These are phyloP conservation scores for Tokudaia muenninki DNA, from an alignment of 2,797 vertebrate genomes.

Conservation along the genomic window DNA sequence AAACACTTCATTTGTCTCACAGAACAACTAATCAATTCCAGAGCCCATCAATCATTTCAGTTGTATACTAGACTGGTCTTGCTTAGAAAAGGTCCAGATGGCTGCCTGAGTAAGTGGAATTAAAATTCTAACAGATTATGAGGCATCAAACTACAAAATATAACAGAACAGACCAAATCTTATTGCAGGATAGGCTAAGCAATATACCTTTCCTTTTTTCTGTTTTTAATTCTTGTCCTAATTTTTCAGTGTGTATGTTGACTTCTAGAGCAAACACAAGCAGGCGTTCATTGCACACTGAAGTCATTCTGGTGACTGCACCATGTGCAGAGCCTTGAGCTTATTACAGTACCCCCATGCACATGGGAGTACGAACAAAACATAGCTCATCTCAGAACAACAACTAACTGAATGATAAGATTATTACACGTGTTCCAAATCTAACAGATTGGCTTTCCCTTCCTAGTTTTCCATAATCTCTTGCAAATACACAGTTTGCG, in stretches of 20 bases:
- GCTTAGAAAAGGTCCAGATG: constrained; percentile 89
- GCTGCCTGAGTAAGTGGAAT: constrained; percentile 91
- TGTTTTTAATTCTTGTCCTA: constrained; percentile 59
- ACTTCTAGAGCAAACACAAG: background rate
- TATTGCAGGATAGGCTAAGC: background rate
- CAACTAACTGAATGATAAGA: background rate
- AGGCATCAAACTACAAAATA: constrained; percentile 87
- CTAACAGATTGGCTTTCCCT: background rate
- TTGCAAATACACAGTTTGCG: constrained; percentile 32
- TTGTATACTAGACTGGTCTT: constrained; percentile 84
- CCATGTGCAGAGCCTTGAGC: constrained; percentile 27
- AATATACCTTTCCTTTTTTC: constrained; percentile 21
- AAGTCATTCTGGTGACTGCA: background rate
- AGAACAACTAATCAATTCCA: constrained; percentile 98
- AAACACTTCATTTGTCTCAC: constrained; percentile 96
- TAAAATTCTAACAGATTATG: constrained; percentile 93
- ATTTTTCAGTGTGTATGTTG: background rate
- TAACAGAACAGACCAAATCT: constrained; percentile 85
- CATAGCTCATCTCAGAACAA: constrained; percentile 27
- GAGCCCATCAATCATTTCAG: constrained; percentile 94
- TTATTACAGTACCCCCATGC: constrained; percentile 1
- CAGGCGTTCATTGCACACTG: background rate
- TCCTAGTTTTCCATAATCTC: constrained; percentile 39
- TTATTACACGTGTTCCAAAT: constrained; percentile 2
- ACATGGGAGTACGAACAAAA: constrained; percentile 17